Evolutionary conservation across 2,888 invertebrate genomes (phyloP).

Genomic region (Rotaria sp.): DNA sequence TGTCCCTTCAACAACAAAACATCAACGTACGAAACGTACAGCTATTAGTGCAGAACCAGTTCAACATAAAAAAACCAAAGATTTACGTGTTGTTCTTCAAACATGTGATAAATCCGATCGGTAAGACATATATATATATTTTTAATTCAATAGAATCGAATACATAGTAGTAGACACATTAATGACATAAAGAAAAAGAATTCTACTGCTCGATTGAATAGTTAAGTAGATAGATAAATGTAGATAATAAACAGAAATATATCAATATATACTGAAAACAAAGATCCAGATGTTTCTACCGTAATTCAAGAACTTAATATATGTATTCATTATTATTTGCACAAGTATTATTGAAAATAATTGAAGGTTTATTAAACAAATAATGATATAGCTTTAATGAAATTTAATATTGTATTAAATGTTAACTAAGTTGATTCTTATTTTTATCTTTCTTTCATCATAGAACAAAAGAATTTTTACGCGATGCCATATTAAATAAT

Average conservation of each 20-base stretch:
- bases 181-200: no score
- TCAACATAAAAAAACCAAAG: constrained; percentile 34
- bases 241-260: no score
- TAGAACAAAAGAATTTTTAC: constrained; percentile 50
- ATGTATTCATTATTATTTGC: not conserved
- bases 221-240: no score
- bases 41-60: constrained; percentile 38
- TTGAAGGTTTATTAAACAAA: not conserved
- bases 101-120: constrained; percentile 29
- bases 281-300: no score
- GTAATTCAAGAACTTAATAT: not conserved
- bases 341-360: no score
- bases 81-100: constrained; percentile 17
- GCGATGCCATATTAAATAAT: constrained; percentile 88
- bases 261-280: not conserved
- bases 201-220: no score
- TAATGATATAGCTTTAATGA: no score
- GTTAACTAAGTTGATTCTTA: no score
- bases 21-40: constrained; percentile 30
- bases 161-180: no score
- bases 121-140: not conserved
- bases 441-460: not conserved
- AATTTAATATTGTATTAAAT: no score
- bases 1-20: not conserved
- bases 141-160: no score